Evolutionary conservation across 1,140 invertebrate genomes (phyloP).

Genomic region (Drosophila persimilis): DNA sequence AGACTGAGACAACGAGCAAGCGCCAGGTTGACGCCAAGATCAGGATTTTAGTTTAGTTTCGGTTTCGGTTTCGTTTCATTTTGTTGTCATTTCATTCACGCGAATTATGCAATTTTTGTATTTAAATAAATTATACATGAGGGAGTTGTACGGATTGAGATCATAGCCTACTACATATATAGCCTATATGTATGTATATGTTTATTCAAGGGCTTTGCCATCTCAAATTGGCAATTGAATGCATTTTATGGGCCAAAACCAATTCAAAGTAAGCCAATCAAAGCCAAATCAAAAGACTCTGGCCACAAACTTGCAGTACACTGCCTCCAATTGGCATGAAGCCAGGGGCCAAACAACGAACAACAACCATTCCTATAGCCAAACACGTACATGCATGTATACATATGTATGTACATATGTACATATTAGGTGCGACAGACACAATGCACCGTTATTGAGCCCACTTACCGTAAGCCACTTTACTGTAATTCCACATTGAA

Average conservation of each 20-base stretch:
- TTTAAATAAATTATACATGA: constrained; percentile 45
- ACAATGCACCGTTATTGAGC: constrained; percentile 80
- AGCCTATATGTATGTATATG: neutral
- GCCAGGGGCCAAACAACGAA: constrained; percentile 3
- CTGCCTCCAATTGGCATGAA: constrained; percentile 35
- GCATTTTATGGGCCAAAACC: constrained; percentile 57
- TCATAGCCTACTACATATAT: neutral
- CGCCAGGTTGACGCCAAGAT: constrained; percentile 70
- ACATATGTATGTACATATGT: neutral
- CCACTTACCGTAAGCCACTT: constrained; percentile 59
- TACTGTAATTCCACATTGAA: constrained; percentile 16
- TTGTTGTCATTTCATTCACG: constrained; percentile 51
- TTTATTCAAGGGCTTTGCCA: constrained; percentile 59
- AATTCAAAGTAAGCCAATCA: constrained; percentile 54
- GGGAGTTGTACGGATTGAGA: neutral
- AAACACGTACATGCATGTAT: neutral
- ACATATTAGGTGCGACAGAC: constrained; percentile 42
- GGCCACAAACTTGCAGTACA: constrained; percentile 51
- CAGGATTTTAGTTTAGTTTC: constrained; percentile 71
- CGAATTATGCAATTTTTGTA: constrained; percentile 65
- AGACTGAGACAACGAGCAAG: constrained; percentile 5
- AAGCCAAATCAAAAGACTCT: constrained; percentile 68
- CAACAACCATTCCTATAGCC: constrained; percentile 9
- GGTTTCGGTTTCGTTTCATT: constrained; percentile 27
- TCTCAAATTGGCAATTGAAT: constrained; percentile 40